Base-by-base conservation (phyloP, 2,797 vertebrate species). In the Eulemur mongoz region DNA sequence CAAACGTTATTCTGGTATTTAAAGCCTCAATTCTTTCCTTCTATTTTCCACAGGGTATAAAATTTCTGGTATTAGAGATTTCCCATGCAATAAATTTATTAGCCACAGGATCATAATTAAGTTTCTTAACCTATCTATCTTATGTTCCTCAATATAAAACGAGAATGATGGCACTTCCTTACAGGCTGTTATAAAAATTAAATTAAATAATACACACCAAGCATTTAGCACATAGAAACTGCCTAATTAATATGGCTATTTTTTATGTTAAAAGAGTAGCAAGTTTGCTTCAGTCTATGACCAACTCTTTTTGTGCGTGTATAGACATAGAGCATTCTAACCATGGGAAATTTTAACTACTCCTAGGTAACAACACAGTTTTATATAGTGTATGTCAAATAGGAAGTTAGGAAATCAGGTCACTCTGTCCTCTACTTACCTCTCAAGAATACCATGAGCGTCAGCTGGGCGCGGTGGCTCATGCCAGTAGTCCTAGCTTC, bases 1-100 rank as follows among this genome's bases (percentile, higher is more conserved):
- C 65, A 88, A 90, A 94, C 59, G 32, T 35, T 92, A 72, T 84
- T 75, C 61, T n/a, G 30, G 1, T 67, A 50, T 90, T 59, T 95
- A 57, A 94, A 57, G n/a, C 18, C 30, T 52, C 23, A 40, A 15
- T 69, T 72, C 63, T 83, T 83, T 65, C n/a, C 30, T 87, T 93
- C 78, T 63, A 23, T 70, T 93, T 91, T 88, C 72, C 38, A 54
- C 15, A 54, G 38, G 23, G 18, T 40, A 43, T 80, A 88, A 7
- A 22, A 84, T 84, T 84, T 72, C 52, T 25, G 13, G 18, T 81
- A 76, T 76, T 11, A 54, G 20, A 81, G 52, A 80, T 38, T 69
- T 32, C 18, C n/a, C 27, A 23, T 70, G n/a, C 43, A 79, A 75
- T 94, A 82, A 84, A 48, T 25, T 80, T 84, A 48, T 52, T 84